Base-by-base conservation (phyloP, 2,888 invertebrate genomes). In the Nowickia ferox region DNA sequence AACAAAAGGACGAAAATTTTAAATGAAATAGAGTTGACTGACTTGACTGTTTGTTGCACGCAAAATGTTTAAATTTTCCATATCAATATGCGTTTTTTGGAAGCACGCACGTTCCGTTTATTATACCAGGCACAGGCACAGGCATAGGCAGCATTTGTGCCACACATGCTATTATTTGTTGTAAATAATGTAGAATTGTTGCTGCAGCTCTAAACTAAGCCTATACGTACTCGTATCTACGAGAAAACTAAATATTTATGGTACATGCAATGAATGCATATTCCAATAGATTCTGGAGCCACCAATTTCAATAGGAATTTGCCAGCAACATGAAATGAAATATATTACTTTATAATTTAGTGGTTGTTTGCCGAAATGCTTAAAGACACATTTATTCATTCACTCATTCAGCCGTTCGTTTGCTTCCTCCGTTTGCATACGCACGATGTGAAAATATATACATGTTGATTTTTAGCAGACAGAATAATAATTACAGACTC, bases 31-130 rank as follows among this genome's bases (percentile, higher is more conserved):
- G 30, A 66, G 42, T 66, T 81, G 44, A 15, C 11, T 42, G 44
- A 6, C 30, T 30, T 30, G 30, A 30, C 30, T 30, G 30, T 30
- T 17, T 79, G 30, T 44, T 82, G 82, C 82, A 79, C 79, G 75
- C 85, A 75, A 79, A 83, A 86, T 86, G 85, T 86, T 82, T 86
- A 83, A 82, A 82, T 78, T 85, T 81, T 55, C 15, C 48, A 57
- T 66, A 68, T 51, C 51, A 74, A 51, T 44, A 30, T 72, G 63
- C 71, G 46, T 72, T 72, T 63, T 79, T 55, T 63, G 15, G 65
- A 65, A 46, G 71, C 51, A 59, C 48, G 46, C 59, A 17, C 30
- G 9, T 38, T 68, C 19, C 30, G 9, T 38, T 9, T 38, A 10
- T 53, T n/a, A 22, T 40, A 22, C 44, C 63, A 13, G 53, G 63